A percentile compares a stretch with the other conserved stretches of the same genome.
Conservation (phyloP, 1,140 invertebrate species). For the Cydia pomonella region DNA sequence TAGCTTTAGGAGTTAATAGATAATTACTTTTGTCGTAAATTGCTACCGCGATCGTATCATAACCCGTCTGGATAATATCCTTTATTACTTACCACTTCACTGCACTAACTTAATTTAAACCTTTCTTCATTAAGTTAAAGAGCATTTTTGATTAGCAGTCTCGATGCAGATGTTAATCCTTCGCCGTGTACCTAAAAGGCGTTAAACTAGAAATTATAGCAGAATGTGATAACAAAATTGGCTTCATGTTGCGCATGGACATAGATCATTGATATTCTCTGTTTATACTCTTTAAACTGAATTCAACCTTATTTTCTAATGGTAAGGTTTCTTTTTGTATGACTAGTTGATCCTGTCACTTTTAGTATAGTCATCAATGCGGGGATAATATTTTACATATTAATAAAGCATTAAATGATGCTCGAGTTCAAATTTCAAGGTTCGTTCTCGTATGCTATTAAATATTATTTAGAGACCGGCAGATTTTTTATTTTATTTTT, state of each 20-base stretch:
- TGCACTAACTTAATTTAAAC: not conserved
- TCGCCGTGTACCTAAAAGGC: slow-evolving; percentile 20
- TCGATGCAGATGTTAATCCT: not conserved
- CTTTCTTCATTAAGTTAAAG: not conserved
- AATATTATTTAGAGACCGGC: slow-evolving; percentile 7
- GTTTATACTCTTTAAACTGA: not conserved
- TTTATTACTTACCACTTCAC: slow-evolving; percentile 23
- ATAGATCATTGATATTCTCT: slow-evolving; percentile 11
- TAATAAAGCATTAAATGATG: slow-evolving; percentile 11
- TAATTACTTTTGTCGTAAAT: slow-evolving; percentile 36
- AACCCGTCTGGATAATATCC: slow-evolving; percentile 27
- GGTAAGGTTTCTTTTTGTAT: not conserved
- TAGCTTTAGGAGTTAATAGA: slow-evolving; percentile 31
- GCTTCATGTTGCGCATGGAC: slow-evolving; percentile 14
- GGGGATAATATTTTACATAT: slow-evolving; percentile 19
- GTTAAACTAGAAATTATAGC: slow-evolving; percentile 32
- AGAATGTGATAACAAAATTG: slow-evolving; percentile 30
- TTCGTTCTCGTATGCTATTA: not conserved
- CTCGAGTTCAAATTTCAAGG: slow-evolving; percentile 14
- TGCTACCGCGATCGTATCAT: slow-evolving; percentile 32
- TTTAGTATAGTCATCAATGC: not conserved
- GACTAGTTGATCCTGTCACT: not conserved
- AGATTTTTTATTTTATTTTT: not conserved
- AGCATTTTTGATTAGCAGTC: not conserved
- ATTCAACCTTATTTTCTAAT: not conserved